Evolutionary conservation across 2,797 vertebrate species (phyloP), one percentile per base, ranked within the genome.

Genomic region (Myotis myotis): DNA sequence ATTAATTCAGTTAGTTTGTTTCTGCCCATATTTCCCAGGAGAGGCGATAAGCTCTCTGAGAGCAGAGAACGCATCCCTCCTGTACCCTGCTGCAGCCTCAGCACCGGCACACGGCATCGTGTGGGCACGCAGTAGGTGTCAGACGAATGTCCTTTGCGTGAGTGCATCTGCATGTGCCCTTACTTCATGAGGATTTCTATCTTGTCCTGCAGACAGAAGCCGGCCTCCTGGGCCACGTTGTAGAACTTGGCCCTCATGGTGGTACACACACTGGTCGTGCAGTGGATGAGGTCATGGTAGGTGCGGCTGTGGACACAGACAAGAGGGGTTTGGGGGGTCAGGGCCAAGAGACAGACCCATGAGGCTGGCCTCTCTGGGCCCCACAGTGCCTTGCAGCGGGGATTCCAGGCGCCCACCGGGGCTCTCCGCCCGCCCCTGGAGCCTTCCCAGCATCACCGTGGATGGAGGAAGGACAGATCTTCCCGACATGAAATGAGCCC

Each of bases 171-270:
- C 0, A 3, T 0, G 17, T 30, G 4, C 8, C 53, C 97, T 93
- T 98, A 98, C 98, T 98, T 98, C 66, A 97, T 96, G 60, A 98
- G 95, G 78, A 80, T 96, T 87, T 98, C 98, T 74, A 99, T 97
- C 74, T 96, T 97, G 92, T 98, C 98, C 70, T 97, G 97, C 71
- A 98, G 97, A 97, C 89, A 94, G 91, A 81, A 92, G 72, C 97
- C 95, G 13, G 97, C 97, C 93, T 98, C 98, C 89, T 98, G 97
- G 51, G 70, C 78, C 36, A 98, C 51, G 1, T 98, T 97, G 44
- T 96, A 95, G 92, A 98, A 98, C 87, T 97, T 98, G 19, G 98
- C 97, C 89, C 97, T 98, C 97, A 97, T 94, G 75, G 94, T 41
- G 2, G 22, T 86, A 49, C 97, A 96, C 70, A 97, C 60, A 4